Base-by-base conservation (phyloP, 2,888 invertebrate species). In the Drosophila mercatorum region DNA sequence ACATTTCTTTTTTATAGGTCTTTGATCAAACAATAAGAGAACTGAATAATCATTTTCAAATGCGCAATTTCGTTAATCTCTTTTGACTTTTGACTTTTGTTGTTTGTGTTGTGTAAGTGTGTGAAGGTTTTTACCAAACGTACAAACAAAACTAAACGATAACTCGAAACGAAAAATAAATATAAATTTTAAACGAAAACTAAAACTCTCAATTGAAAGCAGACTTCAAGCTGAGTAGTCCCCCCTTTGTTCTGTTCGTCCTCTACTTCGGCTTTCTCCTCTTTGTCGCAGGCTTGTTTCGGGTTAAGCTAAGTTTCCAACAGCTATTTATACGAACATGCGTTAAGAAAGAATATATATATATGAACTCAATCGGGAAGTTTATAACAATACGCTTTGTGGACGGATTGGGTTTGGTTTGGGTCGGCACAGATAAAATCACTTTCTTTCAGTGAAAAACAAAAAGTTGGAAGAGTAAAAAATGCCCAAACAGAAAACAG, bases 41-140 rank as follows among this genome's bases (percentile, higher is more conserved):
- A 47, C 40, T 40, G 51, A 64, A 68, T 58, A 28, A 63, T 69
- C 53, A 56, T 44, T 61, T 44, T 46, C 26, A 5, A 64, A 69
- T 71, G 60, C 67, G 58, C 66, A 69, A 72, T 72, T 72, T 47
- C 76, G 49, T 47, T 58, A 65, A 70, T 67, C 62, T 70, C 66
- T 52, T 61, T 28, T 65, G 49, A 11, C 55, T 66, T 61, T 77
- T 49, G 41, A 58, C 57, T 77, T 51, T 51, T 72, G 70, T 83
- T 83, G 72, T 75, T 69, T 78, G 78, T 81, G 72, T 75, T 71
- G 66, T 76, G 69, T 65, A 66, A 69, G 75, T 83, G 84, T 72
- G 64, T 67, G 63, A 53, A 66, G 68, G 44, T 57, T 75, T 70
- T 66, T 64, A 56, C 58, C 68, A 78, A 77, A 55, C 43, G 68